A percentile compares a stretch with the other conserved stretches of the same genome.
Evolutionary conservation across 2,113 vertebrate species (phyloP).

Genomic region (Rattus norvegicus): GRCr8 NC_086021.1:120609501-120610000

Average conservation of each 20-base stretch:
- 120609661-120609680: background rate
- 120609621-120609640: slow-evolving; percentile 32
- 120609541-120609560: background rate
- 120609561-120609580: background rate
- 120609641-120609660: background rate
- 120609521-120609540: background rate
- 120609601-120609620: slow-evolving; percentile 36
- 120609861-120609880: background rate
- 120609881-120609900: background rate
- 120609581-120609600: background rate
- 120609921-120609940: background rate
- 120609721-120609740: background rate
- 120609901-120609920: slow-evolving; percentile 27
- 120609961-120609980: slow-evolving; percentile 16
- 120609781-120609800: background rate
- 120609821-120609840: background rate
- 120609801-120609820: background rate
- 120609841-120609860: background rate
- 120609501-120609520: background rate
- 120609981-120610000: background rate
- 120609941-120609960: background rate
- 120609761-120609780: background rate
- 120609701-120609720: background rate
- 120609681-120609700: background rate
- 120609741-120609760: background rate